These are phyloP conservation scores for Chamaedrilus cognettii DNA, from an alignment of 2,888 invertebrate genomes.

Conservation along the genomic window DNA sequence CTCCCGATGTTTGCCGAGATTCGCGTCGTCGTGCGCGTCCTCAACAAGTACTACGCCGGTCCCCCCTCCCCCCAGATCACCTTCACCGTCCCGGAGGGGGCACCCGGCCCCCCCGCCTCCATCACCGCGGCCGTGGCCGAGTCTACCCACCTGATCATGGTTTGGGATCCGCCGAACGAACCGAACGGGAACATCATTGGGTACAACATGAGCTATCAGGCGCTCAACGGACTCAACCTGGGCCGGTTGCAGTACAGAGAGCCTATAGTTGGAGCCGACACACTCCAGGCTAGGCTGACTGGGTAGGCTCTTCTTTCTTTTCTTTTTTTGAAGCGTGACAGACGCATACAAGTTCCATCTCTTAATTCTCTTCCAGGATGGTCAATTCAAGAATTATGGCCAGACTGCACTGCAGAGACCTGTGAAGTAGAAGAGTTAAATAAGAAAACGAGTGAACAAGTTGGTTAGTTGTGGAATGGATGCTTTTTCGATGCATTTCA, in stretches of 20 bases:
- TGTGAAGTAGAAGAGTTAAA: too few relatives aligned
- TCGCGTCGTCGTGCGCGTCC: conserved; percentile 79
- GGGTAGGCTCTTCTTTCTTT: conserved; percentile 56
- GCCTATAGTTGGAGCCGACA: conserved; percentile 76
- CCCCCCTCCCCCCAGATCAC: conserved; percentile 81
- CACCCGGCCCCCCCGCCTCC: conserved; percentile 37
- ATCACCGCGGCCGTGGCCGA: conserved; percentile 44
- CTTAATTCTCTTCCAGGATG: too few relatives aligned
- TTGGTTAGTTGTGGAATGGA: too few relatives aligned
- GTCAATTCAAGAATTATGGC: too few relatives aligned
- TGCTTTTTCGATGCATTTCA: too few relatives aligned
- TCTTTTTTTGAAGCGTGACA: too few relatives aligned
- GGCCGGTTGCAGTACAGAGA: conserved; percentile 71
- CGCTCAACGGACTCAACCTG: conserved; percentile 64
- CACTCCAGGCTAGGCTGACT: conserved; percentile 79
- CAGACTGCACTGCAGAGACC: too few relatives aligned
- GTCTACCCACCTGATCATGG: conserved; percentile 65
- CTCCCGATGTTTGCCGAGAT: conserved; percentile 43
- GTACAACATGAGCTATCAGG: conserved; percentile 88
- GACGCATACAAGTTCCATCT: too few relatives aligned
- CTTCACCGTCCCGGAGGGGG: conserved; percentile 52
- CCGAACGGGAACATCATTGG: conserved; percentile 91
- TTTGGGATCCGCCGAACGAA: conserved; percentile 89
- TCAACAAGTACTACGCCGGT: conserved; percentile 88
- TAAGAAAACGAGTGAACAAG: too few relatives aligned